A percentile compares a stretch with the other conserved stretches of the same genome.
Conservation (phyloP, 1,140 invertebrate genomes). For the Drosophila triauraria region DNA sequence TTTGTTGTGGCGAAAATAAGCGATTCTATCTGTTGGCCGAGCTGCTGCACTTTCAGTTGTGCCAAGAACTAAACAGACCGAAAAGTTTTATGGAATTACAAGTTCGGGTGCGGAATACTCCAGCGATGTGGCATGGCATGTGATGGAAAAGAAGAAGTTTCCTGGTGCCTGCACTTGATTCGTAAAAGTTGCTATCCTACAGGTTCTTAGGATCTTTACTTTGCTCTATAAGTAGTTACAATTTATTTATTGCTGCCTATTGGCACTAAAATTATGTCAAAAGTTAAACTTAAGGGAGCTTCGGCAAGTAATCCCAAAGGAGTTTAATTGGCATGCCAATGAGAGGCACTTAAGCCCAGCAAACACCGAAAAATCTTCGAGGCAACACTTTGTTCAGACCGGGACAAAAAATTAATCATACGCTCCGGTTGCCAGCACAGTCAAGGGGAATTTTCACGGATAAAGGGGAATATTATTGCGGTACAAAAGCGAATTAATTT, state of each 20-base stretch:
- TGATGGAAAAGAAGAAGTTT: conserved; percentile 15
- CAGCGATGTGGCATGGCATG: conserved; percentile 4
- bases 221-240: background rate
- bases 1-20: conserved; percentile 66
- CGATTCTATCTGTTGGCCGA: conserved; percentile 54
- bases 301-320: background rate
- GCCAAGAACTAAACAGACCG: conserved; percentile 41
- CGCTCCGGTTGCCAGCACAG: conserved; percentile 76
- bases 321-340: conserved; percentile 22
- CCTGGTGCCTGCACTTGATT: conserved; percentile 12
- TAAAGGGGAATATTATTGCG: conserved; percentile 77
- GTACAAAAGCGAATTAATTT: conserved; percentile 82
- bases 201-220: background rate
- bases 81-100: conserved; percentile 48
- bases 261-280: background rate
- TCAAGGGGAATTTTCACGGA: conserved; percentile 58
- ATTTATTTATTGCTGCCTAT: background rate
- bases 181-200: background rate
- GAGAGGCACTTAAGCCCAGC: conserved; percentile 26
- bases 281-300: background rate
- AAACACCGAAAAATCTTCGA: conserved; percentile 39
- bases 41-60: conserved; percentile 44
- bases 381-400: conserved; percentile 24
- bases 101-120: conserved; percentile 2
- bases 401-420: conserved; percentile 79